These are phyloP conservation scores for Otocyon megalotis DNA, from an alignment of 2,113 vertebrate species.

Conservation along the genomic window DNA sequence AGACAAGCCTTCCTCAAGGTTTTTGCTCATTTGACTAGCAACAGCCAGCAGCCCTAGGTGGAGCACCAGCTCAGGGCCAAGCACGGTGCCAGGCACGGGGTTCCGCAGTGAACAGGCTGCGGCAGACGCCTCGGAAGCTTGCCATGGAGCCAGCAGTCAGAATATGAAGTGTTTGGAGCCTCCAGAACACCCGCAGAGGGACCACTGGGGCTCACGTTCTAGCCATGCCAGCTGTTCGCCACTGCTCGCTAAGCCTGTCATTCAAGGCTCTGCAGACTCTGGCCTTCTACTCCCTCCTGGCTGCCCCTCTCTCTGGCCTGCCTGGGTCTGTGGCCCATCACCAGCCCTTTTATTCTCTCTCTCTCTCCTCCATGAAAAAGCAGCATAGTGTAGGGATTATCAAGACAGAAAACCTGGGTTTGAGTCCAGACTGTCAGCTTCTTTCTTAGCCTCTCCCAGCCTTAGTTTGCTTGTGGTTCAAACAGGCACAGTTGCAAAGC, in stretches of 20 bases:
- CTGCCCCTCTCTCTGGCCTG: neutral
- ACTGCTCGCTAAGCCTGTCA: neutral
- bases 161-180: neutral
- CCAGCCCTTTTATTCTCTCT: neutral
- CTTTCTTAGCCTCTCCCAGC: neutral
- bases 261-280: neutral
- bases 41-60: neutral
- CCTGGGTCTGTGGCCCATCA: neutral
- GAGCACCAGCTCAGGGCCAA: neutral
- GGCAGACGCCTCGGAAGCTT: neutral
- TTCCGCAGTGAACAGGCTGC: neutral
- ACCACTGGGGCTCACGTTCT: neutral
- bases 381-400: neutral
- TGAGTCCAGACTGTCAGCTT: neutral
- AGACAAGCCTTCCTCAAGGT: neutral
- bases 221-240: rapidly evolving
- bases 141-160: rapidly evolving
- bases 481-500: neutral
- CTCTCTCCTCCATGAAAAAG: neutral
- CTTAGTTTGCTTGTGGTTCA: neutral
- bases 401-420: neutral
- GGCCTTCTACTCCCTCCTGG: neutral
- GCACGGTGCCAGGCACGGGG: neutral
- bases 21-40: neutral
- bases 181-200: neutral